phyloP scores from a whole-genome alignment of 2,797 vertebrate species.

The Harpagifer antarcticus region DNA sequence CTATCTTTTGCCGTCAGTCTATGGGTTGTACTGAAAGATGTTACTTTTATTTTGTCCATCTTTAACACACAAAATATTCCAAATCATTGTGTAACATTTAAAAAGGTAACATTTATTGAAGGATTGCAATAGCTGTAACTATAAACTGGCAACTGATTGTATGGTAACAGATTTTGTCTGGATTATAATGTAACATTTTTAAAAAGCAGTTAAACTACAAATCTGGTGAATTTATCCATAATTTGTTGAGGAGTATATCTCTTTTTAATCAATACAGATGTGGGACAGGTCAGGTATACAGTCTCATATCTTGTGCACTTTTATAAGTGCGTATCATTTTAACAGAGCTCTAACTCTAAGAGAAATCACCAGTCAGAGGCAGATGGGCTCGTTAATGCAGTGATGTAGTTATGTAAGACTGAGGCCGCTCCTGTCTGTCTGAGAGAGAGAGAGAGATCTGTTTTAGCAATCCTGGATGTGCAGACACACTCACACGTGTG shows the following conservation, averaged over 20 bases:
- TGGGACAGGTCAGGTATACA: slow-evolving; percentile 7
- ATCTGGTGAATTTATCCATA: background rate
- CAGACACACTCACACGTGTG: too few species aligned
- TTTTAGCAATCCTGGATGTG: too few species aligned
- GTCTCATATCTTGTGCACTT: slow-evolving; percentile 13
- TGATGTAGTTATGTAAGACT: slow-evolving; percentile 80
- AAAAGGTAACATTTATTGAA: background rate
- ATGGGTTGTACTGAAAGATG: background rate
- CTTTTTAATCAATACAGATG: background rate
- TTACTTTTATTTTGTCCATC: background rate
- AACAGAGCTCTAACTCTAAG: slow-evolving; percentile 45
- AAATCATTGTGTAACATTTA: too few species aligned
- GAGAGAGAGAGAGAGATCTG: slow-evolving; percentile 12
- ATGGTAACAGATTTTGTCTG: background rate
- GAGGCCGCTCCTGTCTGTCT: slow-evolving; percentile 68
- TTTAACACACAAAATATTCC: background rate
- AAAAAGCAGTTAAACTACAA: slow-evolving; percentile 7
- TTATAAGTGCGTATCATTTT: slow-evolving; percentile 37
- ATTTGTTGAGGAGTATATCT: background rate
- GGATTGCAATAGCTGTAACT: background rate
- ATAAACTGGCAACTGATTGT: background rate
- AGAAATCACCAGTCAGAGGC: slow-evolving; percentile 71
- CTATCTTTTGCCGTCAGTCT: too few species aligned
- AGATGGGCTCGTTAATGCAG: slow-evolving; percentile 82
- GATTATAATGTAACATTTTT: background rate